Evolutionary conservation across 2,888 invertebrate genomes (phyloP), one percentile per base, ranked within the genome.

Genomic region (Stramonita haemastoma): DNA sequence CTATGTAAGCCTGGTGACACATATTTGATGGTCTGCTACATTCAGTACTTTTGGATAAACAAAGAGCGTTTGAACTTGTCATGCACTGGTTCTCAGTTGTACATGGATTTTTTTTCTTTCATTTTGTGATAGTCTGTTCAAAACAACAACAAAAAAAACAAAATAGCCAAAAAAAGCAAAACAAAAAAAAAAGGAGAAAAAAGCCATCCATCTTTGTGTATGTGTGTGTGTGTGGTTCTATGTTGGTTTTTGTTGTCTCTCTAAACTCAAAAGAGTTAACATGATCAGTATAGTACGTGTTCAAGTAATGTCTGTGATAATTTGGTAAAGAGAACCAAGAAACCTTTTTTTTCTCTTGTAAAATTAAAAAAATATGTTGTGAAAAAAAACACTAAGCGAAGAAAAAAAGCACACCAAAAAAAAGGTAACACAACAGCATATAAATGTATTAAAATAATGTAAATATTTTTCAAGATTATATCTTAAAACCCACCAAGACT

Each of bases 241-340:
- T 46, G 15, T 83, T 26, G 22, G 29, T 36, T 1, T 83, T 26
- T 46, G 29, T 36, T 1, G 36, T 46, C 46, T 83, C 36, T 83
- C 81, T 36, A 83, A 46, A 26, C 81, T 83, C 13, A 11, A 8
- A 26, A 22, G 81, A 36, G 81, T 83, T 46, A 36, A 19, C 22
- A 46, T 22, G 26, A 66, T 36, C 26, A 46, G 22, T 83, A 22
- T 19, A 26, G 26, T 46, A 46, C 8, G 81, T 36, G 81, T 83
- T 83, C 36, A 83, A 66, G 17, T 46, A 26, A 46, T 83, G 46
- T 79, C 77, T 79, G 77, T 79, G 77, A 79, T 79, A 79, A 32
- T 32, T n/a, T 22, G 17, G 60, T 60, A 60, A 60, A 60, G 60
- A 73, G 73, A 73, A 73, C 73, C n/a, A 22, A 73, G n/a, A 34